Conservation (phyloP, 2,888 invertebrate species). For the Conus canariensis region DNA sequence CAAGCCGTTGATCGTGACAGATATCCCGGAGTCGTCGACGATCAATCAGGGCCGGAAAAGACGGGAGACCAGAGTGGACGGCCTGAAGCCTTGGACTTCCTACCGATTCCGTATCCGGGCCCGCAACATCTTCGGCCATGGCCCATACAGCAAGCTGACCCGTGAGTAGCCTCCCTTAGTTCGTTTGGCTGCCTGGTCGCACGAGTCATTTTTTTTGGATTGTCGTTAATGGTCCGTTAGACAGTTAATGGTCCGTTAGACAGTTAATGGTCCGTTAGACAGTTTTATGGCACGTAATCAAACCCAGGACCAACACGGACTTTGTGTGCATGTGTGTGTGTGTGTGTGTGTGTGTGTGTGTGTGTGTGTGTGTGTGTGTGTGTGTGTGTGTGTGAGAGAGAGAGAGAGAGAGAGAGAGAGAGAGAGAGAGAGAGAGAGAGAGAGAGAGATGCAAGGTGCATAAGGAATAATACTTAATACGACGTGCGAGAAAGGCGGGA, state of each 20-base stretch:
- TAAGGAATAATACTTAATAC: too few species aligned
- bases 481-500: too few species aligned
- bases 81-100: constrained; percentile 90
- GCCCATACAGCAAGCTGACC: constrained; percentile 87
- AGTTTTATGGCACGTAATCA: too few species aligned
- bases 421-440: too few species aligned
- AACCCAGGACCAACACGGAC: too few species aligned
- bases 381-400: too few species aligned
- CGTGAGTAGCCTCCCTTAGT: constrained; percentile 47
- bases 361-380: constrained; percentile 17
- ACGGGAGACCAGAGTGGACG: constrained; percentile 47
- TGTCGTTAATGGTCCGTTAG: not conserved
- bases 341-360: constrained; percentile 19
- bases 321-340: not conserved
- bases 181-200: not conserved
- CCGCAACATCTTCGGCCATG: constrained; percentile 88
- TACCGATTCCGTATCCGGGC: constrained; percentile 95
- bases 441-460: too few species aligned
- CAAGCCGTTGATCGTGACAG: not conserved
- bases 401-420: too few species aligned
- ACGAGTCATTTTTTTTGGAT: not conserved
- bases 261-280: not conserved
- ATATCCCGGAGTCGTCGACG: constrained; percentile 34
- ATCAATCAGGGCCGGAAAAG: not conserved
- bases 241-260: not conserved